Conservation (phyloP, 2,888 invertebrate genomes). For the Vandiemenella viatica region DNA sequence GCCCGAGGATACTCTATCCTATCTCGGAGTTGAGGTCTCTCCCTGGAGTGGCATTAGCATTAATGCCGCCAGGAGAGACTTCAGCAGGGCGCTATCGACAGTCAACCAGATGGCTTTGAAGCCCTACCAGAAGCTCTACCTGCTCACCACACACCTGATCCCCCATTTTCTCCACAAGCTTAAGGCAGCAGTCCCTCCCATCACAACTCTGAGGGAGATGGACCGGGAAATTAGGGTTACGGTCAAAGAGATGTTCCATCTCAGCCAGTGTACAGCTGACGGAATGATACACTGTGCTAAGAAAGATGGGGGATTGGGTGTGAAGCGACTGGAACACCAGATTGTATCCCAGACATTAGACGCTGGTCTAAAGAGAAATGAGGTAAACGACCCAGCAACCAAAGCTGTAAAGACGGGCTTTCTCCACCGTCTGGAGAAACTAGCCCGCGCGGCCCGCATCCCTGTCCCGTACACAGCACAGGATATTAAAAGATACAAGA, state of each 20-base stretch:
- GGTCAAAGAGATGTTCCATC: slow-evolving; percentile 15
- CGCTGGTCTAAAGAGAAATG: slow-evolving; percentile 10
- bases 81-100: neutral
- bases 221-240: slow-evolving; percentile 5
- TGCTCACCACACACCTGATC: slow-evolving; percentile 1
- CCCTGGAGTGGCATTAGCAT: too few relatives aligned
- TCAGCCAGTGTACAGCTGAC: slow-evolving; percentile 18
- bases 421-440: neutral
- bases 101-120: neutral
- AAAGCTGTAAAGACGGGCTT: neutral
- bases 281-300: slow-evolving; percentile 21
- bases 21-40: too few relatives aligned
- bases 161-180: slow-evolving; percentile 7
- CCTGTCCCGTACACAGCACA: too few relatives aligned
- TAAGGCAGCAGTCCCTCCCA: neutral
- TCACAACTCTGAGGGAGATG: neutral
- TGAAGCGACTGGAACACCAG: slow-evolving; percentile 20
- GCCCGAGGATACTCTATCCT: too few relatives aligned
- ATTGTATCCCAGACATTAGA: slow-evolving; percentile 14
- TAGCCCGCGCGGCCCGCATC: neutral
- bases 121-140: slow-evolving; percentile 4
- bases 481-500: neutral
- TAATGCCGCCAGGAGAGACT: too few relatives aligned
- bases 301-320: slow-evolving; percentile 23
- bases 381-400: neutral